Evolutionary conservation across 53 echinoderm and acorn worm genomes (phyloP).

Genomic region (Mesocentrotus franciscanus): DNA sequence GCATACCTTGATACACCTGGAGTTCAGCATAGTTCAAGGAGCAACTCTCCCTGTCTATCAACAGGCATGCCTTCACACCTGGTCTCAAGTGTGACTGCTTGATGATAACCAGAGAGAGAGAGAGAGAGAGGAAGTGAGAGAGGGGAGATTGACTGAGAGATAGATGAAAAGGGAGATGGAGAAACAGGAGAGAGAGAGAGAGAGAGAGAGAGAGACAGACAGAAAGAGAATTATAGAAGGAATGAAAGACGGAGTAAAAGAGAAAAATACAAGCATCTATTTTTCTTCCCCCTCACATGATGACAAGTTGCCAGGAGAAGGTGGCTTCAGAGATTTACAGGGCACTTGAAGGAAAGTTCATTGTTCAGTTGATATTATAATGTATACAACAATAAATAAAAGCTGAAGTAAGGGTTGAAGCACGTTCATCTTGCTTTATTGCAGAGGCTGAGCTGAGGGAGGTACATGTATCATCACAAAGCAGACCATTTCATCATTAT

Average conservation of each 20-base stretch:
- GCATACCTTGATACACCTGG: neutral
- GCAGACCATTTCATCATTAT: no score
- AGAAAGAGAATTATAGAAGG: neutral
- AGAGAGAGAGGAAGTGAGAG: no score
- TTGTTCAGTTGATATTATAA: neutral
- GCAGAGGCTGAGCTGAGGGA: no score
- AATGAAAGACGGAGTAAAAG: neutral
- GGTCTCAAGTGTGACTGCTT: constrained; percentile 28
- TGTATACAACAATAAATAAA: no score
- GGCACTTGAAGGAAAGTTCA: neutral
- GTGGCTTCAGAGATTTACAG: neutral
- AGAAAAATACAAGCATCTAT: neutral
- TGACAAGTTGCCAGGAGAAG: neutral
- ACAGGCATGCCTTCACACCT: neutral
- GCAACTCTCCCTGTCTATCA: constrained; percentile 23
- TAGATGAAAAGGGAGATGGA: neutral
- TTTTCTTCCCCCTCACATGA: neutral
- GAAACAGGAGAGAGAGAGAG: neutral
- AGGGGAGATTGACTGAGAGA: neutral
- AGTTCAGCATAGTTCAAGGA: constrained; percentile 42
- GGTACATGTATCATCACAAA: no score
- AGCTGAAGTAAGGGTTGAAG: no score
- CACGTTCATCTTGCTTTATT: no score
- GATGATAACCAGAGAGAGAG: neutral
- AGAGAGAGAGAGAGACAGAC: neutral